phyloP scores from a whole-genome alignment of 2,888 invertebrate genomes.

The Dolichopus griseipennis region DNA sequence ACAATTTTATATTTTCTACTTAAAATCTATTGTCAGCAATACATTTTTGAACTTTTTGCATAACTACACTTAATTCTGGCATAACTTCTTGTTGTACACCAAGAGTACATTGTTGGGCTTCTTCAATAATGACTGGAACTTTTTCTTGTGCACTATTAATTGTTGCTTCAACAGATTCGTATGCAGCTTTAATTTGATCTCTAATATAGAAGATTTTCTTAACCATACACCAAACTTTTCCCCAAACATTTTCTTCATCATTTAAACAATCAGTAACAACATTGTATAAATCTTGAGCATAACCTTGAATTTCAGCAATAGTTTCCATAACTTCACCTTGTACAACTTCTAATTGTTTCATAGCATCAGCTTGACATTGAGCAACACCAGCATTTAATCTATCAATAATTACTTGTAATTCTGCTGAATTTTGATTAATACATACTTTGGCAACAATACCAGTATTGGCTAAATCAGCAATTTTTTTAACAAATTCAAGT shows the following conservation, averaged over 20 bases:
- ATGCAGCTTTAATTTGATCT: conserved; percentile 2
- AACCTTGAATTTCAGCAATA: conserved; percentile 13
- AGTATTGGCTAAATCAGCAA: background rate
- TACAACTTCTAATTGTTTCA: background rate
- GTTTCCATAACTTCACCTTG: background rate
- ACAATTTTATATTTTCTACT: background rate
- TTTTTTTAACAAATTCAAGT: background rate
- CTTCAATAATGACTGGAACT: background rate
- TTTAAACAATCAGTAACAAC: conserved; percentile 11
- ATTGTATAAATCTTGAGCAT: conserved; percentile 9
- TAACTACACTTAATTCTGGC: background rate
- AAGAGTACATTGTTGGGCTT: background rate
- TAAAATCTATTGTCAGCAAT: background rate
- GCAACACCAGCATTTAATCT: background rate
- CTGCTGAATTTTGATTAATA: background rate
- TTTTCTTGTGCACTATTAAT: background rate
- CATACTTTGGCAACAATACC: conserved; percentile 7
- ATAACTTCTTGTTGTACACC: background rate
- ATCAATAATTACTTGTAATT: background rate
- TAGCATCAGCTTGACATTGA: background rate
- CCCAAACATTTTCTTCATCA: conserved; percentile 1
- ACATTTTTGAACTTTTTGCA: conserved; percentile 5
- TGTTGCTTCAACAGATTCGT: background rate
- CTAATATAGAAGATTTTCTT: conserved; percentile 7
- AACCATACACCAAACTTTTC: conserved; percentile 5